phyloP scores from a whole-genome alignment of 2,113 vertebrate genomes.

The Motacilla alba region DNA sequence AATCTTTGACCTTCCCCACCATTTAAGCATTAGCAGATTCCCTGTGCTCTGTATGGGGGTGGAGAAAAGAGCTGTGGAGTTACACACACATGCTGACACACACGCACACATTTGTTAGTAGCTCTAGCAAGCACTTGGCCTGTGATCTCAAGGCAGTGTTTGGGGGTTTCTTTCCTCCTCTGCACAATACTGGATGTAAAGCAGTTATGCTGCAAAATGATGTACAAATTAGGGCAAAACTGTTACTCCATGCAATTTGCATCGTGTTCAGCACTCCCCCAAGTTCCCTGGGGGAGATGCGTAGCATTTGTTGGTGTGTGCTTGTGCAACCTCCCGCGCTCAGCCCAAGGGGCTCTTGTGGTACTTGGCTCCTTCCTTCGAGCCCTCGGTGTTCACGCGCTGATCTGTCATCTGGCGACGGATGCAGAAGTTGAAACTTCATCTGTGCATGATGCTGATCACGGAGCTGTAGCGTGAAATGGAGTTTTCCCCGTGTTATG shows the following conservation, averaged over 20 bases:
- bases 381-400: fast-evolving
- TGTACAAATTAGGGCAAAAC: neutral
- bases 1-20: slow-evolving; percentile 15
- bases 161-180: neutral
- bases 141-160: neutral
- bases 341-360: neutral
- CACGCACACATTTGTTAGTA: neutral
- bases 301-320: neutral
- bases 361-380: neutral
- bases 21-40: slow-evolving; percentile 32
- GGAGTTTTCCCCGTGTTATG: fast-evolving
- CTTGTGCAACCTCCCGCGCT: neutral
- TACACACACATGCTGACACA: neutral
- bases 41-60: neutral
- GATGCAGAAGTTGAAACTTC: neutral
- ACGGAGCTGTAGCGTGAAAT: neutral
- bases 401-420: neutral
- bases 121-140: neutral
- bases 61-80: neutral
- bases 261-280: neutral
- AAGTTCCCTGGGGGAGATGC: neutral
- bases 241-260: fast-evolving
- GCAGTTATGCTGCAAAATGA: neutral
- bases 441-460: neutral
- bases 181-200: neutral